These are phyloP conservation scores for Penaeus indicus DNA, from an alignment of 1,140 invertebrate species.

Conservation along the genomic window DNA sequence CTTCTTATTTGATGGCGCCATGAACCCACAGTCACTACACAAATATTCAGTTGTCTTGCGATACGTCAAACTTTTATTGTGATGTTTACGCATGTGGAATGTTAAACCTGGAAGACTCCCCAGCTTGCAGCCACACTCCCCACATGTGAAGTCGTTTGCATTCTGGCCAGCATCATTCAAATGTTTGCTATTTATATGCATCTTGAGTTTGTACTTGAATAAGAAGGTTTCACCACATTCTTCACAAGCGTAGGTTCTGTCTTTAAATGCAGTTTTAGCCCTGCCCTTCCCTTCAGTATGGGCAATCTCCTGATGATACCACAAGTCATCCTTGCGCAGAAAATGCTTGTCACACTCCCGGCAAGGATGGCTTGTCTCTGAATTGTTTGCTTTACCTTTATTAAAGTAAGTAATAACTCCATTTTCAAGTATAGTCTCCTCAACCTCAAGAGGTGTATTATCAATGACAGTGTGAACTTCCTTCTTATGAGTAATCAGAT, in stretches of 20 bases:
- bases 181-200: slow-evolving; percentile 66
- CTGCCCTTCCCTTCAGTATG: slow-evolving; percentile 65
- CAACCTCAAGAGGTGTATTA: slow-evolving; percentile 64
- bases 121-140: slow-evolving; percentile 65
- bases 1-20: slow-evolving; percentile 65
- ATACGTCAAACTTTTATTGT: slow-evolving; percentile 65
- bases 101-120: slow-evolving; percentile 66
- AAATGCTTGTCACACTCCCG: slow-evolving; percentile 65
- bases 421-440: slow-evolving; percentile 65
- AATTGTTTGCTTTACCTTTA: slow-evolving; percentile 66
- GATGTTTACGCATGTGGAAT: slow-evolving; percentile 67
- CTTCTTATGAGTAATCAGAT: slow-evolving; percentile 63
- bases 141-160: slow-evolving; percentile 66
- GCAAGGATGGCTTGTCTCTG: slow-evolving; percentile 64
- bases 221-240: slow-evolving; percentile 66
- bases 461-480: slow-evolving; percentile 66
- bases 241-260: slow-evolving; percentile 66
- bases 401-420: slow-evolving; percentile 66
- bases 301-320: slow-evolving; percentile 65
- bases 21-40: slow-evolving; percentile 66
- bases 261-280: slow-evolving; percentile 65
- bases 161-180: slow-evolving; percentile 65
- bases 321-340: slow-evolving; percentile 65
- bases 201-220: slow-evolving; percentile 66
- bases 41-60: slow-evolving; percentile 64